These are phyloP conservation scores for Dicranocentrus wangi DNA, from an alignment of 2,888 invertebrate genomes.

Conservation along the genomic window DNA sequence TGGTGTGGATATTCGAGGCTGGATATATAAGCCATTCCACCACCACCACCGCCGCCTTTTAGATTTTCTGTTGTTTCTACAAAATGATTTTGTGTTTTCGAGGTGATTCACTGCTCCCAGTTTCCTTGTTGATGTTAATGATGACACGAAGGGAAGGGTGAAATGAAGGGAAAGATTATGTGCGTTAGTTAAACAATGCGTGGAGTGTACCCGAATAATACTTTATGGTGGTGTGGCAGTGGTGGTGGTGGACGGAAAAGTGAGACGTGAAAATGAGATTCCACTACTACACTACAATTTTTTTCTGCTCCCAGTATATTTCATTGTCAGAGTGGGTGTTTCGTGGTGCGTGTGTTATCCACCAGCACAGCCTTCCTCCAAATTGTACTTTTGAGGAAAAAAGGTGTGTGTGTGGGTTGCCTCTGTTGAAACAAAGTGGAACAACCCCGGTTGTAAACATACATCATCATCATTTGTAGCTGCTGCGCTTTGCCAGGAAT, in stretches of 20 bases:
- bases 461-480: not conserved
- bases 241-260: not conserved
- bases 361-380: not conserved
- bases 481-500: not conserved
- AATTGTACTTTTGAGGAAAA: no score
- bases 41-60: not conserved
- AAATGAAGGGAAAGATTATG: slow-evolving; percentile 9
- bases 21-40: not conserved
- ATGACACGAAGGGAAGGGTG: slow-evolving; percentile 7
- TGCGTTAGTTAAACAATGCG: not conserved
- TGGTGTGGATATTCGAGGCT: not conserved
- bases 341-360: not conserved
- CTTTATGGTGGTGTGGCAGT: not conserved
- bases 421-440: no score
- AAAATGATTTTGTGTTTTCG: slow-evolving; percentile 3
- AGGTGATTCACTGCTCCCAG: not conserved
- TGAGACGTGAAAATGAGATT: not conserved
- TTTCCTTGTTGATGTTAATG: slow-evolving; percentile 9
- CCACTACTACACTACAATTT: not conserved
- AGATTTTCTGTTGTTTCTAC: not conserved
- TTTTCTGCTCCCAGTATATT: not conserved
- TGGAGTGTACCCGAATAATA: not conserved
- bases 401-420: no score
- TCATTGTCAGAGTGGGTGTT: not conserved
- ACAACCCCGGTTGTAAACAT: no score